These are phyloP conservation scores for Himalopsyche kuldschensis DNA, from an alignment of 2,888 invertebrate genomes.

Conservation along the genomic window DNA sequence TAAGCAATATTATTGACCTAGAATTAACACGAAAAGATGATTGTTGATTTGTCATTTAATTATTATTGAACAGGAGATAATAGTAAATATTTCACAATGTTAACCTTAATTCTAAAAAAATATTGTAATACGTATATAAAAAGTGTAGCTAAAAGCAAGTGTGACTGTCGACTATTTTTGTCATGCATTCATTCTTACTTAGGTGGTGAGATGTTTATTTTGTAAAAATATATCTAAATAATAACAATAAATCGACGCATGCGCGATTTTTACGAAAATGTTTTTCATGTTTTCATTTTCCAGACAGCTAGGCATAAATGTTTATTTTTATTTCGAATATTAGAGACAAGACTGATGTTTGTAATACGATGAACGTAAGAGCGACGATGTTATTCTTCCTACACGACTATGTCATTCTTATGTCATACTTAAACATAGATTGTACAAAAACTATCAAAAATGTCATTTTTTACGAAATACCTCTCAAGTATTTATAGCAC, in stretches of 20 bases:
- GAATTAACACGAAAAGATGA: no score
- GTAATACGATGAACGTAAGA: background rate
- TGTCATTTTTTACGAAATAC: background rate
- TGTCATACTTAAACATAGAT: conserved; percentile 36
- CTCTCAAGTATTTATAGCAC: background rate
- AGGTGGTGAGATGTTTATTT: background rate
- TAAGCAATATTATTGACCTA: no score
- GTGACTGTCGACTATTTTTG: background rate
- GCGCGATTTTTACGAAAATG: background rate
- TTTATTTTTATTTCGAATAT: background rate
- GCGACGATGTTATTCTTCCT: conserved; percentile 1
- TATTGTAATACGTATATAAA: background rate
- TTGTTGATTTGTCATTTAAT: no score
- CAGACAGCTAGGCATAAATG: background rate
- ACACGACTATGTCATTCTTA: conserved; percentile 29
- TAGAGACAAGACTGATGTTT: background rate
- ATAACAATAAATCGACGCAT: background rate
- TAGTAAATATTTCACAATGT: no score
- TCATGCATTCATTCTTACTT: background rate
- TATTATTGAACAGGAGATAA: no score
- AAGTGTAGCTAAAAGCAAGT: background rate
- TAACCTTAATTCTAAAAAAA: background rate
- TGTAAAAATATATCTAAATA: background rate
- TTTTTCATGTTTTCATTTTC: background rate
- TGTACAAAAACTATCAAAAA: conserved; percentile 15